Conservation (phyloP, 1,140 invertebrate genomes). For the Fopius arisanus region DNA sequence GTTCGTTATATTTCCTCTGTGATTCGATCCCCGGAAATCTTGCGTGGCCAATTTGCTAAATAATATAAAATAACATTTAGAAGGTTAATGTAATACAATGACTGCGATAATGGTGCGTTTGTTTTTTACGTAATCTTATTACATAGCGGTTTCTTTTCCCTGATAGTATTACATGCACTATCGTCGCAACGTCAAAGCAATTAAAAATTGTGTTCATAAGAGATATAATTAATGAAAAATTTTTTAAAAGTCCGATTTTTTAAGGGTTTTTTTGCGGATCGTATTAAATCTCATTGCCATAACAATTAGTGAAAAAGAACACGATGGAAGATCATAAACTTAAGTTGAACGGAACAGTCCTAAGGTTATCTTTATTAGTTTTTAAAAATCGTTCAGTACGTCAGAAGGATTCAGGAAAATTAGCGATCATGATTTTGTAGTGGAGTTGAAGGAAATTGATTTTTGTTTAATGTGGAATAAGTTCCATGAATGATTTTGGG, state of each 20-base stretch:
- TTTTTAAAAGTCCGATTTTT: neutral
- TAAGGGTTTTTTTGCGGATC: neutral
- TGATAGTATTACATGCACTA: slow-evolving; percentile 25
- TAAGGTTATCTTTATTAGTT: neutral
- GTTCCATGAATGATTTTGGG: neutral
- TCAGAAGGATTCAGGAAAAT: neutral
- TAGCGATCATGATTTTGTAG: neutral
- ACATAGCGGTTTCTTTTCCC: slow-evolving; percentile 16
- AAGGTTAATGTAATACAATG: slow-evolving; percentile 2
- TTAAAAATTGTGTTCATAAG: slow-evolving; percentile 30
- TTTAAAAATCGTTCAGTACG: neutral
- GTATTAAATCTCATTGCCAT: neutral
- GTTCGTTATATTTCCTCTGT: slow-evolving; percentile 6
- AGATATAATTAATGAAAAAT: slow-evolving; percentile 1
- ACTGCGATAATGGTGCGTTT: slow-evolving; percentile 23
- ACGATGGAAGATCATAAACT: neutral
- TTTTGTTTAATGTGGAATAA: neutral
- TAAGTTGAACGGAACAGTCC: neutral
- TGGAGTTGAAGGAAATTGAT: neutral
- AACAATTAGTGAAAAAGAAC: neutral
- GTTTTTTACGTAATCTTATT: slow-evolving; percentile 4
- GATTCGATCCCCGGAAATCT: slow-evolving; percentile 13
- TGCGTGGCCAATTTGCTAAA: neutral
- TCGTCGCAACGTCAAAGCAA: slow-evolving; percentile 27
- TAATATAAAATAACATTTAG: neutral